Conservation (phyloP, 2,113 vertebrate species). For the Elachura formosa region DNA sequence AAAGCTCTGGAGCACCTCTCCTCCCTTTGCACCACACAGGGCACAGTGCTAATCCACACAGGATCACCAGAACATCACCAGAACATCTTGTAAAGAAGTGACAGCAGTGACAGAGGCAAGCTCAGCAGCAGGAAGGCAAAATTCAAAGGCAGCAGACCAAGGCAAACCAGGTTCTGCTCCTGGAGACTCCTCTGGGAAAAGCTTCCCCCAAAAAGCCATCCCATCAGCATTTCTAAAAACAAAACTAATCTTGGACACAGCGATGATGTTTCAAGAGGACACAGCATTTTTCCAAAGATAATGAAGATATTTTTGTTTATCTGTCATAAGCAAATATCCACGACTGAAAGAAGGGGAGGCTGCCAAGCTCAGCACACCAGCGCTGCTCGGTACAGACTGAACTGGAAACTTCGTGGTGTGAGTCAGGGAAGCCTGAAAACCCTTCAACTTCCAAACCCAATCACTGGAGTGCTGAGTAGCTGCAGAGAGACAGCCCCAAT, state of each 20-base stretch:
- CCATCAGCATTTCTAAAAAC: slow-evolving; percentile 24
- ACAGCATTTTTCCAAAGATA: not conserved
- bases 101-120: not conserved
- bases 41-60: too few relatives aligned
- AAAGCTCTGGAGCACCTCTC: not conserved
- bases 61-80: not conserved
- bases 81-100: not conserved
- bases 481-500: not conserved
- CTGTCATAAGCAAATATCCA: not conserved
- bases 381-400: accelerated
- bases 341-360: not conserved
- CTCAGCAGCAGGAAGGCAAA: not conserved
- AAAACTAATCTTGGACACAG: not conserved
- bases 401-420: not conserved
- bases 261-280: not conserved
- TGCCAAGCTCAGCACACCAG: not conserved
- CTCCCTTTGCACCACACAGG: not conserved
- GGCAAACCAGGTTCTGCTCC: not conserved
- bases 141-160: not conserved
- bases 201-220: not conserved
- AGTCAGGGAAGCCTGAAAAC: not conserved
- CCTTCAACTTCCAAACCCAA: not conserved
- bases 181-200: not conserved
- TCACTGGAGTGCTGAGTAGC: accelerated
- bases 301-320: not conserved